A percentile compares a stretch with the other conserved stretches of the same genome.
These are phyloP conservation scores for Bruchidius siliquastri DNA, from an alignment of 2,888 invertebrate genomes.

Conservation along the genomic window DNA sequence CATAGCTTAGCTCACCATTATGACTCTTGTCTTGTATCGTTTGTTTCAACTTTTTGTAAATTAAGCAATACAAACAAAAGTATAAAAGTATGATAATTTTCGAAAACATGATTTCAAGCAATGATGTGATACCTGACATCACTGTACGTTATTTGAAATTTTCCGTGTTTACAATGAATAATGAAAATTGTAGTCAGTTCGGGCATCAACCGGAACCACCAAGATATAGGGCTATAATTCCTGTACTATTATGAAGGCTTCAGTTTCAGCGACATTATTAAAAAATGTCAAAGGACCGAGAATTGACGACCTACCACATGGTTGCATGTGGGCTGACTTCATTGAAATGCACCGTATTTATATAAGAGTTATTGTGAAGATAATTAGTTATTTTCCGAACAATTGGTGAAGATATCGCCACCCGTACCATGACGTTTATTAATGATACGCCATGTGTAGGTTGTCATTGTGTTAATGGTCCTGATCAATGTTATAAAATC, in stretches of 20 bases:
- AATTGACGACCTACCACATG: conserved; percentile 2
- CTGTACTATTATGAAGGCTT: background rate
- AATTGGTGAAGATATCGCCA: background rate
- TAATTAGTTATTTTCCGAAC: background rate
- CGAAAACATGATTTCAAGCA: too few relatives aligned
- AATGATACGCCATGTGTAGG: background rate
- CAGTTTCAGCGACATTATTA: background rate
- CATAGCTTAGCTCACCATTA: too few relatives aligned
- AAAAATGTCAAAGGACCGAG: background rate
- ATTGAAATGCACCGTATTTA: background rate
- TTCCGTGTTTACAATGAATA: too few relatives aligned
- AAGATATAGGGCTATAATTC: background rate
- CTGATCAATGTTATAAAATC: background rate
- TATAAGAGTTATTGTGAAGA: background rate
- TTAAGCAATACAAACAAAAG: too few relatives aligned
- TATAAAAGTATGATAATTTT: too few relatives aligned
- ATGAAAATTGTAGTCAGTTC: too few relatives aligned
- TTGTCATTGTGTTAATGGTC: background rate
- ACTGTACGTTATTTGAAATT: too few relatives aligned
- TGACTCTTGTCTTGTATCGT: too few relatives aligned
- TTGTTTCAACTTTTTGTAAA: too few relatives aligned
- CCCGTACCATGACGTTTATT: background rate
- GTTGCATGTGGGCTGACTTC: background rate
- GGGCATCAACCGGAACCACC: background rate
- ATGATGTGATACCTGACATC: too few relatives aligned